Evolutionary conservation across 2,888 invertebrate genomes (phyloP).

Genomic region (Cylloceria caligata): DNA sequence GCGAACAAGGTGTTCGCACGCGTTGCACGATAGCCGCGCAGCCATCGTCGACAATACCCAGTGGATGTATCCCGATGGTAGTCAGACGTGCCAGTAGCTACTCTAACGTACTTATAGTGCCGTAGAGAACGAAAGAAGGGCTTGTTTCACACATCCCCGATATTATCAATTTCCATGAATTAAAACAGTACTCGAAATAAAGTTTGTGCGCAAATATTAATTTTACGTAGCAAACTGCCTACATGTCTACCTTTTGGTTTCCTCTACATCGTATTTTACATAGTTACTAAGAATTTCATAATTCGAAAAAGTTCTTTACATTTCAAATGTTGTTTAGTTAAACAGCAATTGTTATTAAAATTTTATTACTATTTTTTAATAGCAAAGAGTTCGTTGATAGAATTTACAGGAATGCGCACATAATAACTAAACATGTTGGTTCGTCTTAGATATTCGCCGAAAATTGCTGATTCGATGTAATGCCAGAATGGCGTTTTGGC

Average conservation of each 20-base stretch:
- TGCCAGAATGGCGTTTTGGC: too few relatives aligned
- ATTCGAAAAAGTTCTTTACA: not conserved
- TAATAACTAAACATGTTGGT: too few relatives aligned
- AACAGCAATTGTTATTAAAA: too few relatives aligned
- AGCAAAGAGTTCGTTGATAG: too few relatives aligned
- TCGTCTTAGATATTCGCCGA: too few relatives aligned
- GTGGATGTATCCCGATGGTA: slow-evolving; percentile 37
- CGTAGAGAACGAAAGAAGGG: not conserved
- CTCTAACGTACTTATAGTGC: slow-evolving; percentile 10
- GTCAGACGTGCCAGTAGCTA: slow-evolving; percentile 30
- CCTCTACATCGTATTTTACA: not conserved
- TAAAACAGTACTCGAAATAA: slow-evolving; percentile 29
- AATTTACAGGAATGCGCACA: too few relatives aligned
- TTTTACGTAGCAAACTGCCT: not conserved
- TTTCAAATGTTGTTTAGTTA: too few relatives aligned
- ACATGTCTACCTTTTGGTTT: not conserved
- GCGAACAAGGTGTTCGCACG: slow-evolving; percentile 6
- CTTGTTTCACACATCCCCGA: not conserved
- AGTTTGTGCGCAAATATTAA: not conserved
- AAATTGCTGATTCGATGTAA: too few relatives aligned
- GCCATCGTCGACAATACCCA: not conserved
- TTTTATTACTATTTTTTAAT: too few relatives aligned
- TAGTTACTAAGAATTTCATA: not conserved
- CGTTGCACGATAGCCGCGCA: slow-evolving; percentile 19
- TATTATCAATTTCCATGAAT: slow-evolving; percentile 42